A percentile compares a stretch with the other conserved stretches of the same genome.
phyloP scores from a whole-genome alignment of 2,888 invertebrate genomes.

The Salticus scenicus region DNA sequence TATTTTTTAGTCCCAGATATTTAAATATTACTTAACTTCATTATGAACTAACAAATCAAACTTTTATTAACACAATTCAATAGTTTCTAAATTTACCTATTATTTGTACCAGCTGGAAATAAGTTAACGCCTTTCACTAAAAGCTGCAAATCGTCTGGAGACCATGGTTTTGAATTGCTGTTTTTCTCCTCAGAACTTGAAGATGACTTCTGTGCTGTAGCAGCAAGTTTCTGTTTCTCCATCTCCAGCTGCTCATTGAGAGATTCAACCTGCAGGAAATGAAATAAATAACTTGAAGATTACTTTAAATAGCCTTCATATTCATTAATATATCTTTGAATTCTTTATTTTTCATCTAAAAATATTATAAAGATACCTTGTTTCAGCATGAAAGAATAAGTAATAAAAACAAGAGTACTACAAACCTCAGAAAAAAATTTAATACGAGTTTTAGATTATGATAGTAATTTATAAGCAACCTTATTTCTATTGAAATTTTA shows the following conservation, averaged over 20 bases:
- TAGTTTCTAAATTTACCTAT: conserved; percentile 46
- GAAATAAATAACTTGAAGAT: too few relatives aligned
- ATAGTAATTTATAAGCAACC: too few relatives aligned
- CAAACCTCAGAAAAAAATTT: too few relatives aligned
- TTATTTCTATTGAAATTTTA: too few relatives aligned
- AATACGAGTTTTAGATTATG: too few relatives aligned
- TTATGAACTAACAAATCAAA: too few relatives aligned
- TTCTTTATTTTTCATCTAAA: neutral
- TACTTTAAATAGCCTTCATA: too few relatives aligned
- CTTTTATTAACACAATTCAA: too few relatives aligned
- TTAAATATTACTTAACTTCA: too few relatives aligned
- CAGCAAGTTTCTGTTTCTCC: conserved; percentile 79
- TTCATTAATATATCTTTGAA: neutral
- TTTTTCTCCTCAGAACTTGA: conserved; percentile 35
- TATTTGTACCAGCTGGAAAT: conserved; percentile 93
- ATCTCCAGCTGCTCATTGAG: conserved; percentile 86
- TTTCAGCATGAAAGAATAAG: too few relatives aligned
- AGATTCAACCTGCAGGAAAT: conserved; percentile 79
- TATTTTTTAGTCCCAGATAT: too few relatives aligned
- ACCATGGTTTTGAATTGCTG: conserved; percentile 81
- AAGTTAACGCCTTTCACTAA: conserved; percentile 97
- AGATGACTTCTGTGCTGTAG: conserved; percentile 70
- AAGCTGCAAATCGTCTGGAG: conserved; percentile 87
- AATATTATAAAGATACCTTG: neutral
- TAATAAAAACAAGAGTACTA: too few relatives aligned